phyloP scores from a whole-genome alignment of 2,888 invertebrate genomes.

The Sminthurinus aureus region DNA sequence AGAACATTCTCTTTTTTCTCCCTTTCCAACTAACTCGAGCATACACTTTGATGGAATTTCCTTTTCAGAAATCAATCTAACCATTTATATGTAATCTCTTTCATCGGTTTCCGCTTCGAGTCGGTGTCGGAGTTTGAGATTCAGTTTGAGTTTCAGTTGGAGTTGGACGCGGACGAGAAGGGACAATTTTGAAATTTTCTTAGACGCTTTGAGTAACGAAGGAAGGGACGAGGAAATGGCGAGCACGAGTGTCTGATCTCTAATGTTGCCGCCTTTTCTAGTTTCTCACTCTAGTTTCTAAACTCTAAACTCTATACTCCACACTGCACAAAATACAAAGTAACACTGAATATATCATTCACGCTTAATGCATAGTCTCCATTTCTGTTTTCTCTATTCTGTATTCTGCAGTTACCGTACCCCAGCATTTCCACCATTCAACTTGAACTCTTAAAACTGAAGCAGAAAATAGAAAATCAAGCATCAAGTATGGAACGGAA shows the following conservation, averaged over 20 bases:
- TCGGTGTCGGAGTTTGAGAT: neutral
- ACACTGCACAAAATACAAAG: neutral
- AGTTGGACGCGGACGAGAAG: neutral
- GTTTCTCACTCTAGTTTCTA: neutral
- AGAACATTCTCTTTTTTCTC: no score
- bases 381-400: no score
- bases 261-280: neutral
- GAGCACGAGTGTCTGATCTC: neutral
- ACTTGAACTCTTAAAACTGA: no score
- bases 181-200: slow-evolving; percentile 1
- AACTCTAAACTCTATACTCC: neutral
- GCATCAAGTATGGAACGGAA: no score
- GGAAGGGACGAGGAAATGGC: neutral
- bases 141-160: neutral
- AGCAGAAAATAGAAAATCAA: no score
- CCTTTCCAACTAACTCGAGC: no score
- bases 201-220: neutral
- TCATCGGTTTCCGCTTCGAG: neutral
- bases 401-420: no score
- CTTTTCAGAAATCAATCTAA: neutral
- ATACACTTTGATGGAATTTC: neutral
- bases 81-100: neutral
- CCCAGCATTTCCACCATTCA: no score
- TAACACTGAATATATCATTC: no score
- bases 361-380: no score